Evolutionary conservation across 2,888 invertebrate genomes (phyloP).

Genomic region (Spodoptera picta): DNA sequence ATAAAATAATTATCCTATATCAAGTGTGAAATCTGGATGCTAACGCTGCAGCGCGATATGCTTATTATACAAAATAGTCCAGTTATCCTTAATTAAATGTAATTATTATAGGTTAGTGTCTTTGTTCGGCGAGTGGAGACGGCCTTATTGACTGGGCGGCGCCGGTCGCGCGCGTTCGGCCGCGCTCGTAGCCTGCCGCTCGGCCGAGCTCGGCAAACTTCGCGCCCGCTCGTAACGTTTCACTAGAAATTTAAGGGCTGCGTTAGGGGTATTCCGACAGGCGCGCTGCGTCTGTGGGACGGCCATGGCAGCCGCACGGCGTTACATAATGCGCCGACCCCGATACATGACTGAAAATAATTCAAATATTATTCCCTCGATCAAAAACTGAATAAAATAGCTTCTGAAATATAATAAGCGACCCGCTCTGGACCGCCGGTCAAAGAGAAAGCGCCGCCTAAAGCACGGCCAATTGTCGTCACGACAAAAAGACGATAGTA

Average conservation of each 20-base stretch:
- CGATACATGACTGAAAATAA: constrained; percentile 62
- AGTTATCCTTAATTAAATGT: constrained; percentile 86
- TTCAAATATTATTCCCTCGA: constrained; percentile 34
- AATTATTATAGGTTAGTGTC: constrained; percentile 88
- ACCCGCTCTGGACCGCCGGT: constrained; percentile 48
- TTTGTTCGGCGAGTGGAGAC: constrained; percentile 87
- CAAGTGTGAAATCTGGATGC: constrained; percentile 65
- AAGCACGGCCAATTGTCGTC: constrained; percentile 75
- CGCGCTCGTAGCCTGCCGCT: constrained; percentile 69
- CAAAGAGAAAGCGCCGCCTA: constrained; percentile 69
- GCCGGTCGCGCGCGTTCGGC: constrained; percentile 80
- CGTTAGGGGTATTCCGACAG: constrained; percentile 78
- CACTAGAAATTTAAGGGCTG: constrained; percentile 86
- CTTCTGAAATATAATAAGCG: constrained; percentile 44
- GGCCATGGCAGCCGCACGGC: constrained; percentile 69
- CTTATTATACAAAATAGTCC: constrained; percentile 81
- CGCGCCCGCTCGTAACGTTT: constrained; percentile 68
- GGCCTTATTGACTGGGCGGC: constrained; percentile 89
- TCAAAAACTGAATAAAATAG: constrained; percentile 45
- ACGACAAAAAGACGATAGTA: constrained; percentile 78
- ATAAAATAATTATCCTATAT: constrained; percentile 55
- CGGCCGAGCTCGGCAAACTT: constrained; percentile 73
- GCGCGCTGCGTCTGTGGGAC: constrained; percentile 73
- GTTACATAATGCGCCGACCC: constrained; percentile 70
- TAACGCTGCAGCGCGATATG: constrained; percentile 72